Evolutionary conservation across 2,113 vertebrate genomes (phyloP).

Genomic region (Dasyprocta punctata): DNA sequence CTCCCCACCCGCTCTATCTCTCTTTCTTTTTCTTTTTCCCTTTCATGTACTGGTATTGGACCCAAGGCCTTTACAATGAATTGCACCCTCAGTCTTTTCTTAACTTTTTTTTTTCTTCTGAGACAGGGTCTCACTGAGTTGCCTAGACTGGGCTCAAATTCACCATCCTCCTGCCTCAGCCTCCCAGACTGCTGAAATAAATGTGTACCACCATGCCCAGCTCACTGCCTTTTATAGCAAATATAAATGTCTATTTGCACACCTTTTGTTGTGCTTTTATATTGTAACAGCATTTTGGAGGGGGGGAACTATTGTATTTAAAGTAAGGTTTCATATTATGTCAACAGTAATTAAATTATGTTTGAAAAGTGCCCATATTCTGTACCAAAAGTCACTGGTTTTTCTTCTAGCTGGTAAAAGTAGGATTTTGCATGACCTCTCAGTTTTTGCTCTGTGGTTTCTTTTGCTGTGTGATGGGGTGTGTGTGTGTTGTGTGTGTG

Average conservation of each 20-base stretch:
- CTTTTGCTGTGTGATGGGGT: not conserved
- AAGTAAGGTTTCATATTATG: constrained; percentile 58
- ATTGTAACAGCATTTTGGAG: constrained; percentile 54
- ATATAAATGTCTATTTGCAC: constrained; percentile 41
- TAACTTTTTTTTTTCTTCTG: not conserved
- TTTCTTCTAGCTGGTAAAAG: constrained; percentile 62
- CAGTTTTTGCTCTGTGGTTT: constrained; percentile 11
- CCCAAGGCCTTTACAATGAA: not conserved
- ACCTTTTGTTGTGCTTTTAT: constrained; percentile 66
- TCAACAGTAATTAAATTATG: constrained; percentile 73
- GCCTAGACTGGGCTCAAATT: not conserved
- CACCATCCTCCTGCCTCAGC: not conserved
- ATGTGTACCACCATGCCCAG: not conserved
- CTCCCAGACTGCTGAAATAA: not conserved
- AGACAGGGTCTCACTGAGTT: not conserved
- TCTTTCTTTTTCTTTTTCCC: not conserved
- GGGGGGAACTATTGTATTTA: constrained; percentile 69
- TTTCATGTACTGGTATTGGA: not conserved
- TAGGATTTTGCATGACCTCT: constrained; percentile 65
- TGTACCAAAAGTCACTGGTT: constrained; percentile 46
- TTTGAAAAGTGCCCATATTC: constrained; percentile 22
- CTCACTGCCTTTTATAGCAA: constrained; percentile 45
- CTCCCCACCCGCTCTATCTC: not conserved
- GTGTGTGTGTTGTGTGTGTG: not conserved
- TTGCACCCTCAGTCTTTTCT: not conserved